phyloP scores from a whole-genome alignment of 1,140 invertebrate genomes.

The Leptopilina boulardi region DNA sequence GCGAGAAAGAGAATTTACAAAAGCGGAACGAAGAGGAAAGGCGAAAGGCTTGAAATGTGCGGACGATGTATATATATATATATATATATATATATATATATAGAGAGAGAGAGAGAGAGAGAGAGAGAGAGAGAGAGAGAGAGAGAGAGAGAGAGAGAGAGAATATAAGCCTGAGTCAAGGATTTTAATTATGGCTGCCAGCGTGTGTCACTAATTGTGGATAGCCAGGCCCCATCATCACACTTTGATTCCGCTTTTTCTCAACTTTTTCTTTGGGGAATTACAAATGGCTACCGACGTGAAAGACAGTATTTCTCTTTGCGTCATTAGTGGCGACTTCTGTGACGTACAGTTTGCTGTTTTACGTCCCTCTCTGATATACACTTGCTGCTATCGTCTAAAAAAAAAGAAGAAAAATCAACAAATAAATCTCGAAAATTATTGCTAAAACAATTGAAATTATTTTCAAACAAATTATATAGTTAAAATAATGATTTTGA shows the following conservation, averaged over 20 bases:
- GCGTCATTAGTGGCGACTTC: constrained; percentile 74
- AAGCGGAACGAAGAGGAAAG: constrained; percentile 36
- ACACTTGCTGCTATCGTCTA: constrained; percentile 45
- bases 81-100: no score
- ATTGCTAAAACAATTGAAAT: no score
- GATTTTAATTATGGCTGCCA: constrained; percentile 67
- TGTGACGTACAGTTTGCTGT: constrained; percentile 56
- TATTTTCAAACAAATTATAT: no score
- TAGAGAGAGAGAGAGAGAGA: neutral
- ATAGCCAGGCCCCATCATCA: constrained; percentile 64
- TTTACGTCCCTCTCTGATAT: constrained; percentile 41
- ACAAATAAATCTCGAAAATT: constrained; percentile 64
- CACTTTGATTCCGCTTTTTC: constrained; percentile 71
- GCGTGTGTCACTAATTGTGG: constrained; percentile 68
- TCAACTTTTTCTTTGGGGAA: constrained; percentile 62
- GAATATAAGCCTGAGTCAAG: constrained; percentile 38
- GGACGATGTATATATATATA: no score
- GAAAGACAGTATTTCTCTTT: constrained; percentile 73
- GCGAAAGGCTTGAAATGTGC: neutral
- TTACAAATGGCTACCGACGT: constrained; percentile 72
- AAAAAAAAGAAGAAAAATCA: constrained; percentile 46
- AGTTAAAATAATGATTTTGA: no score
- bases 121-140: neutral
- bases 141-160: neutral
- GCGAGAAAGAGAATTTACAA: constrained; percentile 25